Conservation (phyloP, 2,888 invertebrate species). For the Adela reaumurella region DNA sequence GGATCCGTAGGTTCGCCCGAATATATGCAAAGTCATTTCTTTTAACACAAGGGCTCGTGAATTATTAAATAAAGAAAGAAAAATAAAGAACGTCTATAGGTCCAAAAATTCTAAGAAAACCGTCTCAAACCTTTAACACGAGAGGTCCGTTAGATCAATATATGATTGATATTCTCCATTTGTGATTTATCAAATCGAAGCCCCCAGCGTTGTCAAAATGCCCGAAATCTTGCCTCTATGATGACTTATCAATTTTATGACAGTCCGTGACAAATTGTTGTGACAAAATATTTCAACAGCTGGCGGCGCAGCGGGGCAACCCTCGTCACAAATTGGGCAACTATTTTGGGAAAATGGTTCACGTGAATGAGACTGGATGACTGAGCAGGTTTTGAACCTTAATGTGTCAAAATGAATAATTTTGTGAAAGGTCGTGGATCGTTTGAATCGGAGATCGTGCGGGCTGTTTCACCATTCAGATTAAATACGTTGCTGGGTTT, state of each 20-base stretch:
- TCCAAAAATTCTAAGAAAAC: background rate
- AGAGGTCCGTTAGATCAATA: background rate
- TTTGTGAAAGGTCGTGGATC: background rate
- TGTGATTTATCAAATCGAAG: background rate
- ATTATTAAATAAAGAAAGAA: background rate
- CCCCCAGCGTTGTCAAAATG: background rate
- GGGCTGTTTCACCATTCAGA: no score
- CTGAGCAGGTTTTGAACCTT: background rate
- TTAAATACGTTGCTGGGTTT: no score
- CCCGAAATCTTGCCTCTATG: background rate
- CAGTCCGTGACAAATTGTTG: constrained; percentile 52
- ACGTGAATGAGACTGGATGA: background rate
- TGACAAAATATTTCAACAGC: constrained; percentile 58
- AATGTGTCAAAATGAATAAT: background rate
- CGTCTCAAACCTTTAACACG: background rate
- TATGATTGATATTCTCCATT: background rate
- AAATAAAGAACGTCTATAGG: background rate
- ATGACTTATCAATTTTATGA: constrained; percentile 24
- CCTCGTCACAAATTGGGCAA: background rate
- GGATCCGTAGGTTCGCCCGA: no score
- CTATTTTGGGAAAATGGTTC: background rate
- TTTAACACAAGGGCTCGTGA: background rate
- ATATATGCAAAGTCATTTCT: background rate
- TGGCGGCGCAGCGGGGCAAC: constrained; percentile 13
- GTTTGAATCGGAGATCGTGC: no score